Conservation (phyloP, 2,113 vertebrate species). For the Murina feae region DNA sequence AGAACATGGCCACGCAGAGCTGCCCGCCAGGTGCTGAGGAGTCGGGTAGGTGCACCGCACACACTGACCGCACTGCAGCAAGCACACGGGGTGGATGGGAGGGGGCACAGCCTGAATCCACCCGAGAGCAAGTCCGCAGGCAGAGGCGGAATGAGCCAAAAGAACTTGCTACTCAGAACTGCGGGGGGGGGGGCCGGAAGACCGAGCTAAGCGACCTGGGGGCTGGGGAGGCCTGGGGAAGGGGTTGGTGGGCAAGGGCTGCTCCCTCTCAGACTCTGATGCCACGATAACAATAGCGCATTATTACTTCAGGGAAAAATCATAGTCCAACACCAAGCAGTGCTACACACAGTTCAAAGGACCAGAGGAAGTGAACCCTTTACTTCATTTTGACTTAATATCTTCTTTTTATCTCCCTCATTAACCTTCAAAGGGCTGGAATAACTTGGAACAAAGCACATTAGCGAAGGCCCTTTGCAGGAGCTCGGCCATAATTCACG, state of each 20-base stretch:
- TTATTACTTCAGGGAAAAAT: rapidly evolving
- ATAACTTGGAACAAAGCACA: background rate
- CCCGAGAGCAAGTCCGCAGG: background rate
- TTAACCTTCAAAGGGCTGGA: background rate
- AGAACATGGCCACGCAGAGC: rapidly evolving
- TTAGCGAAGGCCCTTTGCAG: rapidly evolving
- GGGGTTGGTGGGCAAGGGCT: background rate
- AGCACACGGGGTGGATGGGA: background rate
- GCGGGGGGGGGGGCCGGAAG: background rate
- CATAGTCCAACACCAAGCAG: background rate
- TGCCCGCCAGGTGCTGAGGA: background rate
- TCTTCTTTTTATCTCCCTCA: background rate
- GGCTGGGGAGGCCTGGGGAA: rapidly evolving
- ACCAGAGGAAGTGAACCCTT: background rate
- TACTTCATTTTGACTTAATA: background rate
- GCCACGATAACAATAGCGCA: background rate
- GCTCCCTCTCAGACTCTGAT: background rate
- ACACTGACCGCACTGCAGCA: rapidly evolving
- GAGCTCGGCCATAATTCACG: rapidly evolving
- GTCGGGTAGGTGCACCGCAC: rapidly evolving
- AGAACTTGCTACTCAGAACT: rapidly evolving
- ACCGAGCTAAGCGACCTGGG: no score
- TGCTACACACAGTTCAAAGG: rapidly evolving
- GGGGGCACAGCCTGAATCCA: no score
- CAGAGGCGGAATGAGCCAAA: background rate